phyloP scores from a whole-genome alignment of 2,113 vertebrate genomes.

The Lipophrys pholis region DNA sequence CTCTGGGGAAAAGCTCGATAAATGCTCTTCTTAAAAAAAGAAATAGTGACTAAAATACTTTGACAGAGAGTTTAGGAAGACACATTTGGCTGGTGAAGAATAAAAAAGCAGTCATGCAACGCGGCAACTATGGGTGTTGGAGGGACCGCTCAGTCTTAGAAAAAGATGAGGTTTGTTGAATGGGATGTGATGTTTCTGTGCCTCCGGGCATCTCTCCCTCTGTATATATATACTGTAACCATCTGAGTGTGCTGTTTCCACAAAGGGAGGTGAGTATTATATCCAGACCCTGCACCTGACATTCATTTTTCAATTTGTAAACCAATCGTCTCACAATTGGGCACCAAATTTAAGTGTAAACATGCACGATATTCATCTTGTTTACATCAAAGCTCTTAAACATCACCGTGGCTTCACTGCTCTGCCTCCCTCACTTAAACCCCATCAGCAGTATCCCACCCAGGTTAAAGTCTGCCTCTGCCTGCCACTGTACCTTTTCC shows the following conservation, averaged over 20 bases:
- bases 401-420: conserved; percentile 36
- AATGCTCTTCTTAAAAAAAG: conserved; percentile 67
- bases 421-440: conserved; percentile 34
- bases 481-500: conserved; percentile 54
- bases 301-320: conserved; percentile 87
- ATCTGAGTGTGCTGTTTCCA: conserved; percentile 43
- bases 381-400: conserved; percentile 78
- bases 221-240: too few relatives aligned
- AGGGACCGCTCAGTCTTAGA: conserved; percentile 14
- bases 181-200: conserved; percentile 18
- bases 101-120: conserved; percentile 23
- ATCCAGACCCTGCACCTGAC: conserved; percentile 80
- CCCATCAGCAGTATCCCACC: conserved; percentile 55
- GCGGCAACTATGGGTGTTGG: too few relatives aligned
- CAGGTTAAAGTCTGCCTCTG: conserved; percentile 30
- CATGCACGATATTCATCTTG: conserved; percentile 84
- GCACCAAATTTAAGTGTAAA: conserved; percentile 82
- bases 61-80: conserved; percentile 66
- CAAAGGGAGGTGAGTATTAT: conserved; percentile 55
- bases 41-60: conserved; percentile 71
- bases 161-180: conserved; percentile 28
- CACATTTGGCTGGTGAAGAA: conserved; percentile 45
- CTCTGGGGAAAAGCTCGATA: conserved; percentile 59
- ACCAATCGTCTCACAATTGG: conserved; percentile 82
- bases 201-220: not conserved